Evolutionary conservation across 2,888 invertebrate genomes (phyloP).

Genomic region (Eupelmus urozonus): DNA sequence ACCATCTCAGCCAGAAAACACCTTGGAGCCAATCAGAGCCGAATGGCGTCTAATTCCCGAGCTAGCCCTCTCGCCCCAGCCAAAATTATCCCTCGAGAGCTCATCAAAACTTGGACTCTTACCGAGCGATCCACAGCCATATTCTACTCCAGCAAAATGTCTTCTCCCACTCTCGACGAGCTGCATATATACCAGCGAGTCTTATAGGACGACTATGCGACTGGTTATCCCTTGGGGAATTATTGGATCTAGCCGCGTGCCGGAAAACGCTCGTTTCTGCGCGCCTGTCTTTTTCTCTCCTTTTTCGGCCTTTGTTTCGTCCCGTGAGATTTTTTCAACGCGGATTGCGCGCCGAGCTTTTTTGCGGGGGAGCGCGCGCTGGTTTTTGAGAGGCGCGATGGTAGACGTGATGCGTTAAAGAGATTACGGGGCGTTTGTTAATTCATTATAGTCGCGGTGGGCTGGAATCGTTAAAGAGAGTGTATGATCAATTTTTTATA

Average conservation of each 20-base stretch:
- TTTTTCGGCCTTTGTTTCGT: conserved; percentile 3
- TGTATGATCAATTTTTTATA: neutral
- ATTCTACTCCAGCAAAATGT: neutral
- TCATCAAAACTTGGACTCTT: conserved; percentile 48
- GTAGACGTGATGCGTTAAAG: neutral
- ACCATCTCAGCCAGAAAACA: no score
- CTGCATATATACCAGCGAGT: neutral
- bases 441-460: neutral
- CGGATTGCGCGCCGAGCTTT: neutral
- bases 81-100: conserved; percentile 11
- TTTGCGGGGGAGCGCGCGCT: no score
- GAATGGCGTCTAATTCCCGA: no score
- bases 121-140: neutral
- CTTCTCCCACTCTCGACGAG: neutral
- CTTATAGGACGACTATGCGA: conserved; percentile 4
- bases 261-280: conserved; percentile 50
- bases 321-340: conserved; percentile 8
- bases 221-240: conserved; percentile 50
- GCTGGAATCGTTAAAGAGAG: neutral
- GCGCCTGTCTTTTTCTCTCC: conserved; percentile 1
- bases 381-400: no score
- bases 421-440: conserved; percentile 15
- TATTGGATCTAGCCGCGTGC: conserved; percentile 49
- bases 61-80: neutral
- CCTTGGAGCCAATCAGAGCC: no score